Conservation (phyloP, 1,140 invertebrate genomes). For the Saccostrea echinata region DNA sequence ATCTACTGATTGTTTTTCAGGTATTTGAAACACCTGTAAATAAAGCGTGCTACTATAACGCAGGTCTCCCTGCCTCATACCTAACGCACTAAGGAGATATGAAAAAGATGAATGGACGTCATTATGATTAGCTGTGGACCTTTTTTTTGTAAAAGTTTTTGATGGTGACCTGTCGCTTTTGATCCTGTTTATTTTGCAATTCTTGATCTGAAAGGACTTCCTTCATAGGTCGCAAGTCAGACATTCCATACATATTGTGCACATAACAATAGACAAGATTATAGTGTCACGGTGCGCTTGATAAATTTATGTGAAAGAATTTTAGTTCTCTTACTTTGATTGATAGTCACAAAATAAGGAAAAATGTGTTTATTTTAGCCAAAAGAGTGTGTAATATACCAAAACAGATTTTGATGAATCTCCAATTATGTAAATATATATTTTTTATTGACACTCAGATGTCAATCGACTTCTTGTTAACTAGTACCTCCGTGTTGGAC, state of each 20-base stretch:
- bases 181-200: not conserved
- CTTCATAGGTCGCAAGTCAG: not conserved
- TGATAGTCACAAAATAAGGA: not conserved
- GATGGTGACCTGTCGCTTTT: not conserved
- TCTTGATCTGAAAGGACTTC: not conserved
- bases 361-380: constrained; percentile 3
- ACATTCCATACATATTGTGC: not conserved
- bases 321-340: constrained; percentile 1
- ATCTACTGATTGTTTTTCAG: not conserved
- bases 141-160: not conserved
- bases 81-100: constrained; percentile 3
- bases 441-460: not conserved
- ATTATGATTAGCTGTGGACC: not conserved
- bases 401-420: not conserved
- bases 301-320: not conserved
- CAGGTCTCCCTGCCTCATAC: not conserved
- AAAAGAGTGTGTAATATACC: not conserved
- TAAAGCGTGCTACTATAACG: not conserved
- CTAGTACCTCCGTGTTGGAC: not conserved
- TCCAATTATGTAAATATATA: not conserved
- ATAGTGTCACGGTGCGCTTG: not conserved
- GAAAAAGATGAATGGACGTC: not conserved
- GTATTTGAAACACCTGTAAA: not conserved
- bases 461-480: not conserved
- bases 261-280: not conserved